Evolutionary conservation across 2,113 vertebrate species (phyloP), one percentile per base, ranked within the genome.

Genomic region (Chloebia gouldiae): DNA sequence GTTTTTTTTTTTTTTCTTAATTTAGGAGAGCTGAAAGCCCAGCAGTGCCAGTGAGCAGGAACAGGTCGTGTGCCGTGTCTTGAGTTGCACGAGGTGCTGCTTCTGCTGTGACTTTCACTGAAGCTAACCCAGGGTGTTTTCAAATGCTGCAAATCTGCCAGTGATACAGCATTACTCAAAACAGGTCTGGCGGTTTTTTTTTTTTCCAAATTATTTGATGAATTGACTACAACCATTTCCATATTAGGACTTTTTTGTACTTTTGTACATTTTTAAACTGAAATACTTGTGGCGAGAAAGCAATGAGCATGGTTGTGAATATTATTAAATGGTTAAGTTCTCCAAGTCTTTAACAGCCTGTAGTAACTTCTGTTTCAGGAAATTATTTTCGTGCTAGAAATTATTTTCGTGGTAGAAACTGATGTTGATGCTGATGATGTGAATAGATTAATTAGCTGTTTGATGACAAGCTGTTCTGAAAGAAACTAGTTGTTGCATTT

Each of bases 51-150:
- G 15, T 15, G 6, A 21, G 45, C 1, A 17, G 56, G 59, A 61
- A 1, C n/a, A 12, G 0, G 1, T 49, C 18, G 24, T 61, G 57
- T 33, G 57, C 66, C 4, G 0, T 15, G 15, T 28, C 31, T 33
- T 33, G 73, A 35, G 23, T 13, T 49, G 59, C 15, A 7, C 15
- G 8, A 0, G 7, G 39, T 51, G 75, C 20, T 83, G 22, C 40
- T 59, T 63, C 47, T 24, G 22, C 72, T 51, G 24, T 9, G 31
- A 6, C 50, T 72, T 27, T 20, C 61, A 17, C 31, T 84, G 39
- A 9, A 37, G 49, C 45, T 57, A 33, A 57, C 59, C 3, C 2
- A 2, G 24, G 17, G 15, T 7, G 1, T 65, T 89, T n/a, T 31
- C 47, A 68, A 40, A 31, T 15, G n/a, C 79, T 91, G 1, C 44